Percentiles rank a stretch among this genome's conserved stretches.
These are phyloP conservation scores for Chymomyza amoena DNA, from an alignment of 2,888 invertebrate species.

Conservation along the genomic window DNA sequence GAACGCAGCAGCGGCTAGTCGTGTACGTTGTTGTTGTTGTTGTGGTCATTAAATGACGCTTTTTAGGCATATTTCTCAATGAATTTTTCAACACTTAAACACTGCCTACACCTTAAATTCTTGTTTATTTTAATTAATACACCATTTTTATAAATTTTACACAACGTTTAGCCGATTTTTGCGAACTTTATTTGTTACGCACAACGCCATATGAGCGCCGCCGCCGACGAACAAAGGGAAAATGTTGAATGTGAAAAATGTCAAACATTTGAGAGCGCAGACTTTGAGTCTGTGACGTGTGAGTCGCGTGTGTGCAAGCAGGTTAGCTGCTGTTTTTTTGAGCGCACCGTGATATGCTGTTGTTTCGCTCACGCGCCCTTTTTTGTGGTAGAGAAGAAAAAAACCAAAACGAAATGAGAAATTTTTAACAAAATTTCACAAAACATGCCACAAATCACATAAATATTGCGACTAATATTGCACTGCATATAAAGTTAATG, in stretches of 20 bases:
- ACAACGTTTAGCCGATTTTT: conserved; percentile 48
- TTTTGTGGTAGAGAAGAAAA: conserved; percentile 68
- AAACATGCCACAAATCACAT: conserved; percentile 43
- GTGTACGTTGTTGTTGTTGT: conserved; percentile 47
- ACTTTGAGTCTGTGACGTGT: conserved; percentile 63
- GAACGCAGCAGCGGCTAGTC: conserved; percentile 68
- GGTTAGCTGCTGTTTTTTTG: conserved; percentile 39
- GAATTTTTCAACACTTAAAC: conserved; percentile 41
- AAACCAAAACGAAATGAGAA: conserved; percentile 63
- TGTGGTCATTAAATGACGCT: conserved; percentile 55
- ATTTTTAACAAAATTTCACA: conserved; percentile 56
- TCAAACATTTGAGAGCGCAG: conserved; percentile 62
- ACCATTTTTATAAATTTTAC: conserved; percentile 43
- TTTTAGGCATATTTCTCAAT: conserved; percentile 64
- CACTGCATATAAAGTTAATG: background rate
- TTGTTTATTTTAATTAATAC: conserved; percentile 60
- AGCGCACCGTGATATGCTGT: conserved; percentile 32
- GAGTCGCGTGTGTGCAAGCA: conserved; percentile 39
- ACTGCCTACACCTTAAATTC: conserved; percentile 35
- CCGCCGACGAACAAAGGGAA: conserved; percentile 70
- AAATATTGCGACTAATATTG: background rate
- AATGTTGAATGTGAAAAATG: conserved; percentile 72
- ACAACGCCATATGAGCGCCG: conserved; percentile 61
- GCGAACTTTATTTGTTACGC: conserved; percentile 65
- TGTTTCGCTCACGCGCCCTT: conserved; percentile 63